A percentile compares a stretch with the other conserved stretches of the same genome.
These are phyloP conservation scores for Pseudochirops corinnae DNA, from an alignment of 2,797 vertebrate species.

Conservation along the genomic window DNA sequence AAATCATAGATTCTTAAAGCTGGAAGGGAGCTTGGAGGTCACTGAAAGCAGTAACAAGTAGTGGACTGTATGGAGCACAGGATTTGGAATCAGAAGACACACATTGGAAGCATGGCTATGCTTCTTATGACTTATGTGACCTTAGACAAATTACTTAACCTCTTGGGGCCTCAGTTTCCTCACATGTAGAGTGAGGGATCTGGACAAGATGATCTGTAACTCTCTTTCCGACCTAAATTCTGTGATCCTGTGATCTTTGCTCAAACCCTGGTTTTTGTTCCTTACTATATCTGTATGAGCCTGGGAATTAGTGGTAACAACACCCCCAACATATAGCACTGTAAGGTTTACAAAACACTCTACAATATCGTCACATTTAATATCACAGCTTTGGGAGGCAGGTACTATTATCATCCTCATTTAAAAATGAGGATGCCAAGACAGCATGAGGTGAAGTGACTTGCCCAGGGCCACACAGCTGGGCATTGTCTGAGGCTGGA, in stretches of 20 bases:
- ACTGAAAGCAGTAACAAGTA: not conserved
- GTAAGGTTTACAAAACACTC: not conserved
- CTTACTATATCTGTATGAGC: not conserved
- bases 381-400: not conserved
- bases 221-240: not conserved
- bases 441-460: not conserved
- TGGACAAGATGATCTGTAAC: not conserved
- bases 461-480: not conserved
- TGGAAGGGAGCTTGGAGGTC: not conserved
- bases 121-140: not conserved
- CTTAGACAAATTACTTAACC: not conserved
- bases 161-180: not conserved
- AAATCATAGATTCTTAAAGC: conserved; percentile 76
- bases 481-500: not conserved
- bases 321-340: not conserved
- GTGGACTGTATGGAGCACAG: not conserved
- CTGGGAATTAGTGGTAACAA: not conserved
- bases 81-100: not conserved
- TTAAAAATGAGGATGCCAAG: not conserved
- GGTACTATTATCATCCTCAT: not conserved
- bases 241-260: not conserved
- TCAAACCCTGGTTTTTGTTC: not conserved
- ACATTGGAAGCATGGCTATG: rapidly evolving
- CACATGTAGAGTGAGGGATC: not conserved
- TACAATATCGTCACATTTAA: not conserved